A percentile compares a stretch with the other conserved stretches of the same genome.
Conservation (phyloP, 92 coral and sea anemone genomes). For the Epizoanthus ramosus region DNA sequence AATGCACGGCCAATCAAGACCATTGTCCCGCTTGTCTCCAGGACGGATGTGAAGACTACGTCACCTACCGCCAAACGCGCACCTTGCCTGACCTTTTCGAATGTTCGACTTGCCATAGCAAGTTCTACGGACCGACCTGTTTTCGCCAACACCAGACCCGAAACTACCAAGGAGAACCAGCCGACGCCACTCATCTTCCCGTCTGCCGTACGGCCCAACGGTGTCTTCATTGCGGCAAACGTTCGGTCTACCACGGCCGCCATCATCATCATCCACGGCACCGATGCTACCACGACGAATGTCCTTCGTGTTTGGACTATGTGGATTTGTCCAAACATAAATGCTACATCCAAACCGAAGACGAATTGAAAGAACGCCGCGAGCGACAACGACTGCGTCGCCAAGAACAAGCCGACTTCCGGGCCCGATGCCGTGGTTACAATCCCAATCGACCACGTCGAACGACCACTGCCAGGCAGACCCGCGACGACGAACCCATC, state of each 20-base stretch:
- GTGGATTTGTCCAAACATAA: too few relatives aligned
- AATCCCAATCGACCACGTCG: slow-evolving; percentile 8
- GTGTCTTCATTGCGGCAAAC: neutral
- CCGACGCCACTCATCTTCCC: neutral
- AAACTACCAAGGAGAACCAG: neutral
- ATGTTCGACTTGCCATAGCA: neutral
- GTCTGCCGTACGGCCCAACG: neutral
- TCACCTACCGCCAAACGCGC: neutral
- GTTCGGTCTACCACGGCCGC: slow-evolving; percentile 15
- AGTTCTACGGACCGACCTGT: slow-evolving; percentile 4
- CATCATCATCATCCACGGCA: neutral
- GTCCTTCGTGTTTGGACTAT: too few relatives aligned
- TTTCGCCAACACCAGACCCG: neutral
- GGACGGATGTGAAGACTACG: neutral
- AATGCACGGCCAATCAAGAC: neutral
- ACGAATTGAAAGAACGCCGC: neutral
- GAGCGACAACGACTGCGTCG: neutral
- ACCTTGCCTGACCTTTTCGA: neutral
- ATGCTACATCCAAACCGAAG: slow-evolving; percentile 12
- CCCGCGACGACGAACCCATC: slow-evolving; percentile 1
- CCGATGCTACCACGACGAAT: too few relatives aligned
- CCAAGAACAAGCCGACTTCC: neutral
- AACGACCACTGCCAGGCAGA: slow-evolving; percentile 21
- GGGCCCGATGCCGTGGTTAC: neutral
- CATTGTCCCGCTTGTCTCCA: neutral